Evolutionary conservation across 2,113 vertebrate species (phyloP), one percentile per base, ranked within the genome.

Genomic region (Pionites leucogaster): DNA sequence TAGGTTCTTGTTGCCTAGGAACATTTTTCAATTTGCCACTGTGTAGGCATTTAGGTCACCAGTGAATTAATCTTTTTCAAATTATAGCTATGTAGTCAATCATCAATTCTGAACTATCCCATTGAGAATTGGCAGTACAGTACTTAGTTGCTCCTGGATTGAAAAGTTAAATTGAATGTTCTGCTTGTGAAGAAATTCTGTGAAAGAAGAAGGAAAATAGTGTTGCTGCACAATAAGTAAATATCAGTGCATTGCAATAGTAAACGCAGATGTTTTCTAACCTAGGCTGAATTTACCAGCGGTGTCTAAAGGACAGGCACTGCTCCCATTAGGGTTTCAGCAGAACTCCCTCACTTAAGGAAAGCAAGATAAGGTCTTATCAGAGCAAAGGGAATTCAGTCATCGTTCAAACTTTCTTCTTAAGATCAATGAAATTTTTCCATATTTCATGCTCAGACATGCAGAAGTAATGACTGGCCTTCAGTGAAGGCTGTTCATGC

Each of bases 1-100:
- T 96, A 86, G 70, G 89, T 84, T 93, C 92, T 79, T 55, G 95
- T 97, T 98, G 96, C 96, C 60, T 96, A 79, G 97, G 93, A 98
- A 97, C 93, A 81, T 2, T 92, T 96, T 92, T 95, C 64, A 41
- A 59, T 97, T 97, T 96, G 71, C 55, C 41, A 68, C 84, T 86
- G 29, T 95, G 85, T 94, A 94, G 49, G 59, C 96, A 98, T 97
- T 96, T 96, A 96, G 95, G 97, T 96, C 96, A 97, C 78, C 88
- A 95, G 68, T 95, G 85, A 97, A 97, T 97, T 95, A 97, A 96
- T 96, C 69, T 79, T 83, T 95, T 95, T n/a, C 9, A 97, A 97
- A 98, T 96, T 95, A 97, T 69, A 95, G 65, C 83, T 93, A 63
- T 80, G 83, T 24, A 93, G 74, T 86, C 93, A 93, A 93, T 97